phyloP scores from a whole-genome alignment of 2,888 invertebrate genomes.

The Megaustenia siamemsis region DNA sequence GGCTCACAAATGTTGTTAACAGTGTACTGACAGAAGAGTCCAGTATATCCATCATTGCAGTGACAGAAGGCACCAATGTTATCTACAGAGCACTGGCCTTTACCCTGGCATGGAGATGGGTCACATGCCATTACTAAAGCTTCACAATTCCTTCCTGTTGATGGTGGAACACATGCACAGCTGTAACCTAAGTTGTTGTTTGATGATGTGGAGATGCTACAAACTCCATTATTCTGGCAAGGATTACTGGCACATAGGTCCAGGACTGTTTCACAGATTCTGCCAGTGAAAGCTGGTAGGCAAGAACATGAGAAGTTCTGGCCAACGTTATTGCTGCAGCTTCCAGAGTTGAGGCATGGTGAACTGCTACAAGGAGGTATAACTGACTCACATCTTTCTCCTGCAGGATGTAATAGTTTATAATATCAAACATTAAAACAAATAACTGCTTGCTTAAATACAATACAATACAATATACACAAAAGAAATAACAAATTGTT shows the following conservation, averaged over 20 bases:
- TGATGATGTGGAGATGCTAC: slow-evolving; percentile 42
- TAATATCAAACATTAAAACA: too few species aligned
- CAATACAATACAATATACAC: too few species aligned
- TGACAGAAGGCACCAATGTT: slow-evolving; percentile 43
- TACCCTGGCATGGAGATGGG: slow-evolving; percentile 42
- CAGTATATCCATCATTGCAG: slow-evolving; percentile 25
- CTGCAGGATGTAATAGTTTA: too few species aligned
- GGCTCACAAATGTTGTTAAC: slow-evolving; percentile 60
- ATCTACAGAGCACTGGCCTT: slow-evolving; percentile 25
- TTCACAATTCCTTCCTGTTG: slow-evolving; percentile 34
- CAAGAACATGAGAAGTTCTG: slow-evolving; percentile 50
- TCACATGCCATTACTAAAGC: slow-evolving; percentile 32
- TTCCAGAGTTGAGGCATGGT: slow-evolving; percentile 47
- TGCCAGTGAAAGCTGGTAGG: slow-evolving; percentile 42
- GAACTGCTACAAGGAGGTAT: slow-evolving; percentile 43
- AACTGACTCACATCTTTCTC: slow-evolving; percentile 50
- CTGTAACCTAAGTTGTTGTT: not conserved
- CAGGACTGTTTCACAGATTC: slow-evolving; percentile 61
- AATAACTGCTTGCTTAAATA: too few species aligned
- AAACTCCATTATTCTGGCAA: slow-evolving; percentile 65
- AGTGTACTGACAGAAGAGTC: slow-evolving; percentile 60
- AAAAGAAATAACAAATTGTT: too few species aligned
- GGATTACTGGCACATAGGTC: slow-evolving; percentile 66
- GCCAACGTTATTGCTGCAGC: slow-evolving; percentile 22
- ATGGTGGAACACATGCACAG: slow-evolving; percentile 41